Conservation (phyloP, 1,140 invertebrate species). For the Teleogryllus occipitalis region DNA sequence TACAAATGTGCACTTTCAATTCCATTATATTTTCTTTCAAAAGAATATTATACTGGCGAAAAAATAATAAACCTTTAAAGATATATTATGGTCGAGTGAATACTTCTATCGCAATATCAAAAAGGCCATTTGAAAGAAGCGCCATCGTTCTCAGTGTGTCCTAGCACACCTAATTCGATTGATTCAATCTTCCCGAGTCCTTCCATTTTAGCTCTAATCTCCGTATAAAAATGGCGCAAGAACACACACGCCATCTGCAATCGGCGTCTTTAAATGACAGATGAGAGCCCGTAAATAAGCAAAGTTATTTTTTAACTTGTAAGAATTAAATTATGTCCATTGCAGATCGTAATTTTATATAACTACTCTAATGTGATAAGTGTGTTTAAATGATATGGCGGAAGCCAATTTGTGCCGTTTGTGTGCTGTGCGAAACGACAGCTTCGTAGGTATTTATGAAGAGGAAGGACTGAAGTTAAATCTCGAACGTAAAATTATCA, state of each 20-base stretch:
- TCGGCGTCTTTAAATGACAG: constrained; percentile 7
- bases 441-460: constrained; percentile 39
- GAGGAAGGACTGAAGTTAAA: constrained; percentile 38
- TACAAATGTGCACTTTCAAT: neutral
- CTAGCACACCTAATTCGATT: neutral
- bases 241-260: constrained; percentile 1
- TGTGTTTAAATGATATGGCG: constrained; percentile 29
- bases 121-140: neutral
- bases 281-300: neutral
- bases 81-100: neutral
- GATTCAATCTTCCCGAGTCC: neutral
- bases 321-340: neutral
- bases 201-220: neutral
- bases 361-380: neutral
- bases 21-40: neutral
- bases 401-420: constrained; percentile 40
- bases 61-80: neutral
- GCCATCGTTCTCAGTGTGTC: neutral
- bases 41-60: neutral
- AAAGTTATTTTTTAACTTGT: neutral
- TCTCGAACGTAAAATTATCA: constrained; percentile 39
- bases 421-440: constrained; percentile 40
- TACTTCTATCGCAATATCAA: neutral
- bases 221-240: neutral
- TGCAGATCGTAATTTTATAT: neutral